Base-by-base conservation (phyloP, 2,888 invertebrate species). In the Leptopilina syphax region DNA sequence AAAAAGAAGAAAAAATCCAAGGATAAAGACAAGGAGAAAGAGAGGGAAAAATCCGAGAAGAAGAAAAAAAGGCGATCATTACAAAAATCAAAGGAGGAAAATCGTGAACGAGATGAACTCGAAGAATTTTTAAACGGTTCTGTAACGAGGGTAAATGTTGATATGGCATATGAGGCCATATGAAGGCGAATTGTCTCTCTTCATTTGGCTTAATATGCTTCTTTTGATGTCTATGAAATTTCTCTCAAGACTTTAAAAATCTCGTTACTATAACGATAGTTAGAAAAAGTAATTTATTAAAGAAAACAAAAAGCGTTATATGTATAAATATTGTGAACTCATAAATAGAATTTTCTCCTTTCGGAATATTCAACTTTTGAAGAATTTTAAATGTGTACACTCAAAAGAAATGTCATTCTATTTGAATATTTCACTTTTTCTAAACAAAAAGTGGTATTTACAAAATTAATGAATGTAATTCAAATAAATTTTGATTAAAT, bases 41-140 rank as follows among this genome's bases (percentile, higher is more conserved):
- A 94, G 68, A 94, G 94, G 86, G 93, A 94, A 73, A 94, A 94
- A 88, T 90, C 85, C 12, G 90, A 89, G 84, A 92, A 89, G 83
- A 92, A 90, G 85, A 93, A 91, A 86, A 92, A 92, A 82, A 93
- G 93, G 83, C 90, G 92, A 54, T 90, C 91, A 7, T 82, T 85
- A 13, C 88, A 88, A 80, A 91, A 92, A 24, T 92, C 93, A 5
- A 90, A 91, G 84, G 92, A 92, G 79, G 93, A 92, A 86, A 92
- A 92, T 41, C 91, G 91, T 67, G 91, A 92, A 65, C 91, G 92
- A 18, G 94, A 94, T 84, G 95, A 94, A 86, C 89, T 95, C 57
- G 95, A 95, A 86, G 94, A 95, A 85, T 95, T 95, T 89, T 89
- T 95, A 8, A 94, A 94, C 89, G 93, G 93, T 81, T 88, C 93